phyloP scores from a whole-genome alignment of 2,113 vertebrate species.

The Petrocephalus microphthalmus region DNA sequence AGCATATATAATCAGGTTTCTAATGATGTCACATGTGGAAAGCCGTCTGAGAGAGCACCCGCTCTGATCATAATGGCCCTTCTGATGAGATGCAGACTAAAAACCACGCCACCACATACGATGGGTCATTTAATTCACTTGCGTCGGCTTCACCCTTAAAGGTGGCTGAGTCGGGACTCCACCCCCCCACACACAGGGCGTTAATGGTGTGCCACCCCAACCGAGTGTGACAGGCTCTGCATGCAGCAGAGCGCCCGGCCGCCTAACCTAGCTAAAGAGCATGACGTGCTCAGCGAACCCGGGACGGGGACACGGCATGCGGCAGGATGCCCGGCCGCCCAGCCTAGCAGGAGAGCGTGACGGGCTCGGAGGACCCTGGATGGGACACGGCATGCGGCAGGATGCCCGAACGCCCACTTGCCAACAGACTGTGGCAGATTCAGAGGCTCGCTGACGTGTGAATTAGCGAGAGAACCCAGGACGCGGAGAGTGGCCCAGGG shows the following conservation, averaged over 20 bases:
- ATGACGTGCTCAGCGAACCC: slow-evolving; percentile 62
- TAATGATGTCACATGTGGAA: not conserved
- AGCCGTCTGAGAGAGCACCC: no score
- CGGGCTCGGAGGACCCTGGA: slow-evolving; percentile 56
- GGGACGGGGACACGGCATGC: not conserved
- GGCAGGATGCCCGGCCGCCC: slow-evolving; percentile 59
- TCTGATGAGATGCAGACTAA: not conserved
- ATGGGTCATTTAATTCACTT: not conserved
- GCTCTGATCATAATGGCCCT: not conserved
- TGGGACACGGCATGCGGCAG: slow-evolving; percentile 36
- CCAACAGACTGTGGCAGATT: not conserved
- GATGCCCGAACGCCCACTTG: slow-evolving; percentile 59
- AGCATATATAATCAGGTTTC: not conserved
- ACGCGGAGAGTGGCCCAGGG: not conserved
- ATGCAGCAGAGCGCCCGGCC: slow-evolving; percentile 47
- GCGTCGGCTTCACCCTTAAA: not conserved
- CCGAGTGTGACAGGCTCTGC: slow-evolving; percentile 28
- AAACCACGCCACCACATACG: not conserved
- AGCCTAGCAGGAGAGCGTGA: slow-evolving; percentile 61
- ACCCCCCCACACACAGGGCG: no score
- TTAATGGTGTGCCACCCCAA: slow-evolving; percentile 51
- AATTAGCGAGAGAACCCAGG: not conserved
- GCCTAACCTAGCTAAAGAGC: slow-evolving; percentile 61
- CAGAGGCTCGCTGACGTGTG: not conserved
- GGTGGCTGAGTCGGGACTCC: not conserved